phyloP scores from a whole-genome alignment of 1,140 invertebrate species.

The Cylas formicarius region DNA sequence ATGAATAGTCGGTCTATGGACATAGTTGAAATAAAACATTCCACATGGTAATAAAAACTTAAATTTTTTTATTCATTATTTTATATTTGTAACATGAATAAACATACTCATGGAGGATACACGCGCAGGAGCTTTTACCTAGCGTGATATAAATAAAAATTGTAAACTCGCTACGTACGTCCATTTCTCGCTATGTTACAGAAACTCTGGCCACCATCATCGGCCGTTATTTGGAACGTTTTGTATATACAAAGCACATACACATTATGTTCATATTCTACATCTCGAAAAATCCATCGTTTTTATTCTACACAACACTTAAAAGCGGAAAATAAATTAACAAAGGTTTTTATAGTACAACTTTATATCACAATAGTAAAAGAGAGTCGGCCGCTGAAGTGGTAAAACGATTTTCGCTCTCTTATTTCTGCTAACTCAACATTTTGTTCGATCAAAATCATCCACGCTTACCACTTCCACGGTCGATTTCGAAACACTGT shows the following conservation, averaged over 20 bases:
- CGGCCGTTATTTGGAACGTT: conserved; percentile 13
- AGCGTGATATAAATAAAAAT: conserved; percentile 18
- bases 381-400: too few species aligned
- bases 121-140: conserved; percentile 28
- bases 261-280: too few species aligned
- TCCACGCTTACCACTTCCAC: conserved; percentile 2
- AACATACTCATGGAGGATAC: conserved; percentile 33
- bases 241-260: conserved; percentile 25
- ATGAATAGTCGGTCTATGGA: not conserved
- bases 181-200: too few species aligned
- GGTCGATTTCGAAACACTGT: not conserved
- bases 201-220: too few species aligned
- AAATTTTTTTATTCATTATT: conserved; percentile 34
- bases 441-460: too few species aligned
- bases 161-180: too few species aligned
- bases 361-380: conserved; percentile 37
- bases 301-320: conserved; percentile 32
- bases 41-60: conserved; percentile 35
- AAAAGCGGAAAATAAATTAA: conserved; percentile 39
- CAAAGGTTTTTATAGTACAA: conserved; percentile 31
- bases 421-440: too few species aligned
- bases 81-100: conserved; percentile 37
- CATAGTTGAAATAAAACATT: conserved; percentile 15
- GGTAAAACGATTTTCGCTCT: not conserved
- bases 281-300: conserved; percentile 25